Conservation (phyloP, 2,113 vertebrate genomes). For the Nothobranchius kuhntae region DNA sequence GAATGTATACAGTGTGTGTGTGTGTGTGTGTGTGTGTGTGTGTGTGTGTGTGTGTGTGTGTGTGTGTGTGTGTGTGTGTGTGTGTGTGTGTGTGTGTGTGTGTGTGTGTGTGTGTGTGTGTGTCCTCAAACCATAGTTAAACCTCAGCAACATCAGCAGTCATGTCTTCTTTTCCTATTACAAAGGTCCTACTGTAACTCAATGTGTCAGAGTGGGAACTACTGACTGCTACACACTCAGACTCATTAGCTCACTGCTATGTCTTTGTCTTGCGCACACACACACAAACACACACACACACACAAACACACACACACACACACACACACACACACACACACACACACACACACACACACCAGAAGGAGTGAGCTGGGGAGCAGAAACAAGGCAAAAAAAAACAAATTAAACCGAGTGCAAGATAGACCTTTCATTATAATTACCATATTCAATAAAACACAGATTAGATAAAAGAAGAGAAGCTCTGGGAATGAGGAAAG, state of each 20-base stretch:
- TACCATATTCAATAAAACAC: conserved; percentile 77
- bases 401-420: conserved; percentile 74
- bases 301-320: too few relatives aligned
- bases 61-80: too few relatives aligned
- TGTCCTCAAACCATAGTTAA: conserved; percentile 64
- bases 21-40: too few relatives aligned
- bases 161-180: conserved; percentile 75
- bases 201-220: conserved; percentile 66
- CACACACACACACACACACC: conserved; percentile 30
- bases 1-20: too few relatives aligned
- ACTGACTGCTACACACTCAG: conserved; percentile 50
- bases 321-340: conserved; percentile 23
- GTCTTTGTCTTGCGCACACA: not conserved
- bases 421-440: conserved; percentile 78
- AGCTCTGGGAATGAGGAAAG: conserved; percentile 54
- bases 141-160: conserved; percentile 70
- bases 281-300: too few relatives aligned
- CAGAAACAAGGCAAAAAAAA: conserved; percentile 65
- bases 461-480: conserved; percentile 73
- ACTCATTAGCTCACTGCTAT: conserved; percentile 48
- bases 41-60: too few relatives aligned
- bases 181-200: conserved; percentile 67
- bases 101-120: conserved; percentile 28
- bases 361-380: conserved; percentile 37
- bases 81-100: conserved; percentile 3